Base-by-base conservation (phyloP, 2,888 invertebrate species). In the Orthonevra nobilis region DNA sequence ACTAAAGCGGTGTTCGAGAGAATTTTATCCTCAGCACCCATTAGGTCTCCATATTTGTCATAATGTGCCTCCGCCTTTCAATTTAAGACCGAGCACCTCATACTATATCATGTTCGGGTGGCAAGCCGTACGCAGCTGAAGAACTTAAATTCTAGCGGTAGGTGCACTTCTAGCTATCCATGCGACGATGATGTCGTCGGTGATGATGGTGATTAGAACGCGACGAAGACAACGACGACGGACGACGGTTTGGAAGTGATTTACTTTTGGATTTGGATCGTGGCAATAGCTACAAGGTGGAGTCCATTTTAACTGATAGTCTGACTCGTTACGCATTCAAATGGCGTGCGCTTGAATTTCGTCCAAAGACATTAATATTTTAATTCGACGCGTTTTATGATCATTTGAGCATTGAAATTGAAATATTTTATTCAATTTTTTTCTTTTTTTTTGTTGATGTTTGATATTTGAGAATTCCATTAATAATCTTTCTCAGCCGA, bases 381-480 rank as follows among this genome's bases (percentile, higher is more conserved):
- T 79, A 79, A 79, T 79, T 79, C 73, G 66, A 79, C 79, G 79
- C 72, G 66, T 79, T 79, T 79, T 79, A 79, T 79, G 79, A 72
- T 72, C 66, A 61, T 72, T 72, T 79, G 72, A 79, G 60, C 48
- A 66, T 61, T 77, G 63, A 50, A 77, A 77, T 70, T 70, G 64
- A 77, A 77, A 66, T 79, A 79, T 79, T 60, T 60, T 79, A 64
- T 72, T 72, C 28, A 17, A 20, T 60, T 12, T 44, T 36, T 42
- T 20, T 36, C 10, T 61, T 32, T 23, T 60, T 34, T 12, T 32
- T 7, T 50, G 30, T 12, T 61, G 60, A 72, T 72, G 50, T 72
- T 72, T 61, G 66, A 79, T 79, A 66, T 79, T 72, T 61, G 60
- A 66, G 72, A 72, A 72, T 75, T 61, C 42, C 61, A 75, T 61